These are phyloP conservation scores for Tragulus kanchil DNA, from an alignment of 2,113 vertebrate genomes.

Conservation along the genomic window DNA sequence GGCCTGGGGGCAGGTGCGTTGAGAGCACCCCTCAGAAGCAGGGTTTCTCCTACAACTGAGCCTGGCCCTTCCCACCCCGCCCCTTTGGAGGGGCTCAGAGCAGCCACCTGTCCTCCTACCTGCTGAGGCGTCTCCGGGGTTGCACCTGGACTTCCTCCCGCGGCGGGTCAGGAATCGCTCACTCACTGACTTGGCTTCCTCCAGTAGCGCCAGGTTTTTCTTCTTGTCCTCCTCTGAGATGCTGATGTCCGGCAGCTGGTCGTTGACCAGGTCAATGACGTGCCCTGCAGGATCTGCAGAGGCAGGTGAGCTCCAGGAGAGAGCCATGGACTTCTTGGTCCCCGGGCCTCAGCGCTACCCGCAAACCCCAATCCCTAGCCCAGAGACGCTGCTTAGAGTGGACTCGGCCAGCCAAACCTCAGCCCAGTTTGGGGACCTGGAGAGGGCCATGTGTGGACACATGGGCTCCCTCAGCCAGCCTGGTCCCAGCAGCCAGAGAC, in stretches of 20 bases:
- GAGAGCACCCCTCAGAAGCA: background rate
- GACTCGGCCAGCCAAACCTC: background rate
- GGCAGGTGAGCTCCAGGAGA: background rate
- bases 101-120: conserved; percentile 80
- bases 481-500: background rate
- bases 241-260: conserved; percentile 94
- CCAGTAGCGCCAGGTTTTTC: conserved; percentile 96
- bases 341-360: background rate
- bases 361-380: background rate
- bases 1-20: background rate
- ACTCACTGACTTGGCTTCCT: conserved; percentile 97
- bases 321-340: background rate
- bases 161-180: conserved; percentile 95
- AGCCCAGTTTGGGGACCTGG: no score
- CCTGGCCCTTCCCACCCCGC: background rate
- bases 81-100: background rate
- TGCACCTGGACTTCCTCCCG: conserved; percentile 94
- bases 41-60: background rate
- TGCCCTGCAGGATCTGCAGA: conserved; percentile 92
- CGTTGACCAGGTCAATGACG: conserved; percentile 95
- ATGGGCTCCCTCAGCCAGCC: background rate
- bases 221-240: conserved; percentile 97
- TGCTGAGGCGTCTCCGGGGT: conserved; percentile 92
- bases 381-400: background rate
- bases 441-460: background rate